phyloP scores from a whole-genome alignment of 2,888 invertebrate species.

The Eristalinus aeneus region DNA sequence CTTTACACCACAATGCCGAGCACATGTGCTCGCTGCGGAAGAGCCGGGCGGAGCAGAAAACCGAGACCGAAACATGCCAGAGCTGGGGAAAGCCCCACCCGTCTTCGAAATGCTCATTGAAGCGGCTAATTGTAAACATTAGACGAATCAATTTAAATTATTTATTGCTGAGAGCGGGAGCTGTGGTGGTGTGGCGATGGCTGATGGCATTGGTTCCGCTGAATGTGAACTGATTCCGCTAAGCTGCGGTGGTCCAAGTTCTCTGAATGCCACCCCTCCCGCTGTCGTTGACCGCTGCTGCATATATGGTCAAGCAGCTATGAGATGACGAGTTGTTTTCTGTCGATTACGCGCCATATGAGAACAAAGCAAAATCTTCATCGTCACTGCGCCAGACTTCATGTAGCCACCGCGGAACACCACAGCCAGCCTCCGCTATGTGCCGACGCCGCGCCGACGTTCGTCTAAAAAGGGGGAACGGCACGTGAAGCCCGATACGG shows the following conservation, averaged over 20 bases:
- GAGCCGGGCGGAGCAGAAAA: background rate
- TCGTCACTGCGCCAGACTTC: constrained; percentile 59
- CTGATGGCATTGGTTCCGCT: constrained; percentile 40
- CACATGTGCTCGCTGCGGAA: constrained; percentile 38
- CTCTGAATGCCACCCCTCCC: background rate
- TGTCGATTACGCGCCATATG: constrained; percentile 38
- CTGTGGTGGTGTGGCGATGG: background rate
- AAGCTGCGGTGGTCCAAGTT: background rate
- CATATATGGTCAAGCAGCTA: constrained; percentile 63
- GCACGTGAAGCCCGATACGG: constrained; percentile 34
- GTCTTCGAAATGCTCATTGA: constrained; percentile 33
- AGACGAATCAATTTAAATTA: constrained; percentile 69
- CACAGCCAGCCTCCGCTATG: constrained; percentile 46
- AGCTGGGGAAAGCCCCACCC: constrained; percentile 39
- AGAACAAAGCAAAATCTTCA: constrained; percentile 62
- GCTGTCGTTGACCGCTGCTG: constrained; percentile 15
- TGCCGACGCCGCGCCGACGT: background rate
- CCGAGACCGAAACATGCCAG: background rate
- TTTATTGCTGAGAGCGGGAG: constrained; percentile 62
- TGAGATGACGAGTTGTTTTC: constrained; percentile 48
- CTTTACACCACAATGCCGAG: constrained; percentile 24
- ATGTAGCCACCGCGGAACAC: constrained; percentile 50
- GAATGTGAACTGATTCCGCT: constrained; percentile 32
- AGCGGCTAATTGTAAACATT: constrained; percentile 70
- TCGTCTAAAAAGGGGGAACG: constrained; percentile 34